Percentiles rank a stretch among this genome's conserved stretches.
These are phyloP conservation scores for Azorinus chamasolen DNA, from an alignment of 2,888 invertebrate genomes.

Conservation along the genomic window DNA sequence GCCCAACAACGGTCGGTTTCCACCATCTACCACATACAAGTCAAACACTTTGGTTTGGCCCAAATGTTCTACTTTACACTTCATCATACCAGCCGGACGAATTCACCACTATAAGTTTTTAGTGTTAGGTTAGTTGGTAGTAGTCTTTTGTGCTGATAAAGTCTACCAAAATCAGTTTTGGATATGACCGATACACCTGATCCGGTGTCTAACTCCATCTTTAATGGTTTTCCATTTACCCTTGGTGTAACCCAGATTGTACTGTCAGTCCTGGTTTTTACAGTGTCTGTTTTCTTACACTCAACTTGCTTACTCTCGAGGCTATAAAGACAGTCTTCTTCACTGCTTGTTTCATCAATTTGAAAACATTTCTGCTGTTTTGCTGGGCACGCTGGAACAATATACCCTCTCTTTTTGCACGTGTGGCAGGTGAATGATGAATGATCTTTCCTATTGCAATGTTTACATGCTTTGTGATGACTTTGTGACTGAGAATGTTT, in stretches of 20 bases:
- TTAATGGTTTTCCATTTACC: constrained; percentile 33
- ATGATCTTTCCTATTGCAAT: constrained; percentile 29
- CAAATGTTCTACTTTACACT: constrained; percentile 35
- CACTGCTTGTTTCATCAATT: not conserved
- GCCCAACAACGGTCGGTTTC: constrained; percentile 48
- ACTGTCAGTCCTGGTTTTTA: not conserved
- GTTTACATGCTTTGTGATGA: constrained; percentile 7
- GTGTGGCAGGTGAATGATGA: constrained; percentile 15
- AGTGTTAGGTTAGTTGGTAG: constrained; percentile 29
- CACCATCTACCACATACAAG: constrained; percentile 46
- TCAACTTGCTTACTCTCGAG: not conserved
- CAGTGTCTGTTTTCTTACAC: no score
- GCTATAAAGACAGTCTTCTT: not conserved
- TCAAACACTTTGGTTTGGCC: constrained; percentile 12
- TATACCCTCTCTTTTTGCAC: constrained; percentile 25
- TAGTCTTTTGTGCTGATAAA: constrained; percentile 10
- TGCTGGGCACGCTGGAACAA: constrained; percentile 20
- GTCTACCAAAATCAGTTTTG: constrained; percentile 16
- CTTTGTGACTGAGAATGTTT: not conserved
- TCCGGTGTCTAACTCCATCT: constrained; percentile 66
- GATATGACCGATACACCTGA: constrained; percentile 56
- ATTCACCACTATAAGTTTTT: constrained; percentile 52
- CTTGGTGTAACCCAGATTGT: constrained; percentile 25
- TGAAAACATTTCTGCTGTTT: not conserved
- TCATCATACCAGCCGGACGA: constrained; percentile 17